phyloP scores from a whole-genome alignment of 2,797 vertebrate genomes.

The Tympanoctomys barrerae region DNA sequence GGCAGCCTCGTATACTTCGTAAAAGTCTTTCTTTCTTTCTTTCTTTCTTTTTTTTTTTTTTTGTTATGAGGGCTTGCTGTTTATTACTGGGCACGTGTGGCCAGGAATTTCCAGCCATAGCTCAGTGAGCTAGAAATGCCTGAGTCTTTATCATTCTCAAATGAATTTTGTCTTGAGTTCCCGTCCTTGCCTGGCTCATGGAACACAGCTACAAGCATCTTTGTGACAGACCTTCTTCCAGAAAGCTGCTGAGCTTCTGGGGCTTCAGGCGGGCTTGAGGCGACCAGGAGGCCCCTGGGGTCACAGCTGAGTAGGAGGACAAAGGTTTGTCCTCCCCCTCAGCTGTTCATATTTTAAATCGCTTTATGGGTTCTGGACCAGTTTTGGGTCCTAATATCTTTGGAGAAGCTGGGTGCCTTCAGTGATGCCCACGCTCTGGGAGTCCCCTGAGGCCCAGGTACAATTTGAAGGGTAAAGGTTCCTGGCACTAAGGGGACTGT shows the following conservation, averaged over 20 bases:
- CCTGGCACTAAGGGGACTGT: background rate
- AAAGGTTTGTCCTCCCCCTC: fast-evolving
- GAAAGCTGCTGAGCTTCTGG: background rate
- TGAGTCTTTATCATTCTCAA: background rate
- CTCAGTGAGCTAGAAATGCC: background rate
- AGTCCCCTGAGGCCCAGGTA: background rate
- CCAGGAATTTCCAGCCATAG: fast-evolving
- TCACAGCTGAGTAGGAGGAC: no score
- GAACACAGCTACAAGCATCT: background rate
- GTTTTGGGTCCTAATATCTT: background rate
- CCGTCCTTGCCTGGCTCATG: background rate
- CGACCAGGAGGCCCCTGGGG: background rate
- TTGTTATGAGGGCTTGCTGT: background rate
- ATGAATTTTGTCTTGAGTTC: background rate
- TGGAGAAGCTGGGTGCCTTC: background rate
- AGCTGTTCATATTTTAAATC: background rate
- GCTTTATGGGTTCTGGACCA: background rate
- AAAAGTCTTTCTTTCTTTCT: background rate
- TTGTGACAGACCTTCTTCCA: background rate
- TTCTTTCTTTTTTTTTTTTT: background rate
- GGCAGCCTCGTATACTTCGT: background rate
- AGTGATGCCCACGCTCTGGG: background rate
- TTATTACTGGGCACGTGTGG: background rate
- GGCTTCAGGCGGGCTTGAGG: background rate
- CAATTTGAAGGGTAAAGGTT: no score